Conservation (phyloP, 2,113 vertebrate genomes). For the Oceanites oceanicus region DNA sequence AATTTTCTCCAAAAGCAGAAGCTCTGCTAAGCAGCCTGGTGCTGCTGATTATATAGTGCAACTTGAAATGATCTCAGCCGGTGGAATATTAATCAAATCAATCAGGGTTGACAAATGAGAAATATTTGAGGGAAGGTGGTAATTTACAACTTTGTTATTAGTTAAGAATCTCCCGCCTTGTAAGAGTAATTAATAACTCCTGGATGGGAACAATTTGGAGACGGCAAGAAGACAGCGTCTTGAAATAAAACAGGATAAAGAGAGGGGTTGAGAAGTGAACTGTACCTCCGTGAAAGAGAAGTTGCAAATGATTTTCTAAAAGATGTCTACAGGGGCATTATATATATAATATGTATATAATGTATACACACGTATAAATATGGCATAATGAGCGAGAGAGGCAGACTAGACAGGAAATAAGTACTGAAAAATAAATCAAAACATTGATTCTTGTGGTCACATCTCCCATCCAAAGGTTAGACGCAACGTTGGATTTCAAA, state of each 20-base stretch:
- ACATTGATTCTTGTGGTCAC: slow-evolving; percentile 63
- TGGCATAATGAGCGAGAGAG: neutral
- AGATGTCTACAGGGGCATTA: slow-evolving; percentile 1
- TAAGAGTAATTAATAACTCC: slow-evolving; percentile 80
- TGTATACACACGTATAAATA: slow-evolving; percentile 29
- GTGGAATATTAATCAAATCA: slow-evolving; percentile 76
- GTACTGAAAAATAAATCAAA: slow-evolving; percentile 65
- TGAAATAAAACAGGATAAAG: slow-evolving; percentile 55
- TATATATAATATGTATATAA: neutral
- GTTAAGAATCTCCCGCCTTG: slow-evolving; percentile 78
- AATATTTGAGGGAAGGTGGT: slow-evolving; percentile 76
- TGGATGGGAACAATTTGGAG: slow-evolving; percentile 69
- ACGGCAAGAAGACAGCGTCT: slow-evolving; percentile 15
- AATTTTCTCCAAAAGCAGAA: neutral
- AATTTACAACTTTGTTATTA: slow-evolving; percentile 84
- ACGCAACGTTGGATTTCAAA: slow-evolving; percentile 55
- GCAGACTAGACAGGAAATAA: slow-evolving; percentile 53
- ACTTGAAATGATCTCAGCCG: slow-evolving; percentile 70
- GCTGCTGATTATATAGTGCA: slow-evolving; percentile 33
- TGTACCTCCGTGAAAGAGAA: slow-evolving; percentile 32
- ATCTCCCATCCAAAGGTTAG: slow-evolving; percentile 36
- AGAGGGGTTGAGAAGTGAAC: slow-evolving; percentile 27
- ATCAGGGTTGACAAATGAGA: slow-evolving; percentile 80
- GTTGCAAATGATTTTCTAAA: slow-evolving; percentile 45
- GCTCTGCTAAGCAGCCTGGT: slow-evolving; percentile 9